Conservation (phyloP, 2,113 vertebrate genomes). For the Setophaga coronata region DNA sequence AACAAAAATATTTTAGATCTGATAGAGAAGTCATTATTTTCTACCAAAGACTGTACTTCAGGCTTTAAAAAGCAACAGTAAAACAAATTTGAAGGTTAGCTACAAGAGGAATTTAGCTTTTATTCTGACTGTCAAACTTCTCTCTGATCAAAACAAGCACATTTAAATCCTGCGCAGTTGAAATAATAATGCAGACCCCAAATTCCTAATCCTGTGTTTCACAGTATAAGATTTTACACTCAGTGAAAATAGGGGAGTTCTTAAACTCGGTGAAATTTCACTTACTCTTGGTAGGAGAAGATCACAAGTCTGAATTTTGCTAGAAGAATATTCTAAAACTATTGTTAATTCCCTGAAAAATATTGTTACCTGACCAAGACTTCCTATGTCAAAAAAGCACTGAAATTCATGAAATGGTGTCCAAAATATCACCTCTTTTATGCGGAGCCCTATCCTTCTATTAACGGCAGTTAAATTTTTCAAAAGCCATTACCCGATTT, state of each 20-base stretch:
- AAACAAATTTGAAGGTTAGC: not conserved
- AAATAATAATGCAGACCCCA: not conserved
- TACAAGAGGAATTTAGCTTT: not conserved
- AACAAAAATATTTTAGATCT: not conserved
- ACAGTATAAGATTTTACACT: not conserved
- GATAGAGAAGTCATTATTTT: not conserved
- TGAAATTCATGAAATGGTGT: not conserved
- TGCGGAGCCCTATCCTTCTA: not conserved
- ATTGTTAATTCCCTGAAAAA: not conserved
- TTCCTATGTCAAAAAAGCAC: not conserved
- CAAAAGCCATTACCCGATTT: slow-evolving; percentile 8
- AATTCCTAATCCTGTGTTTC: not conserved
- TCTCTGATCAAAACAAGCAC: not conserved
- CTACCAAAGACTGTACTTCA: not conserved
- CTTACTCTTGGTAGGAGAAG: not conserved
- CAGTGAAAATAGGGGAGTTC: not conserved
- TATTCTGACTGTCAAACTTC: not conserved
- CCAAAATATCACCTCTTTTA: not conserved
- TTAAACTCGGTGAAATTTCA: not conserved
- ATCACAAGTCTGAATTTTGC: not conserved
- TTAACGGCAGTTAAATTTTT: slow-evolving; percentile 12
- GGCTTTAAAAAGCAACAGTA: not conserved
- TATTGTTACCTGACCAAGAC: not conserved
- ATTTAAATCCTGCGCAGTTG: not conserved
- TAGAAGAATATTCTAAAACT: not conserved